These are phyloP conservation scores for Stenurella melanura DNA, from an alignment of 2,888 invertebrate species.

Conservation along the genomic window DNA sequence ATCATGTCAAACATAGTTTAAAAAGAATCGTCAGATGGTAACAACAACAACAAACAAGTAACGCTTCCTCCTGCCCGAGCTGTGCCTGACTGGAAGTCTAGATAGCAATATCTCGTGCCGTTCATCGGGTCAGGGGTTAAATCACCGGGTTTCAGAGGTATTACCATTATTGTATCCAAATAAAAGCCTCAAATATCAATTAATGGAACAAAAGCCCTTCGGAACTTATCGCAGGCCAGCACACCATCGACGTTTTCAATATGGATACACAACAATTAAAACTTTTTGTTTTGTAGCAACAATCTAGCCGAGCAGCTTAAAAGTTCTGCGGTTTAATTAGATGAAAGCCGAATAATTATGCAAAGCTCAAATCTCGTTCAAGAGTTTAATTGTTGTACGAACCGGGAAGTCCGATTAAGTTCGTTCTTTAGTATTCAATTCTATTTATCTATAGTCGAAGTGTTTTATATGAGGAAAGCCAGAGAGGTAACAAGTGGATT, in stretches of 20 bases:
- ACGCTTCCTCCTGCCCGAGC: not conserved
- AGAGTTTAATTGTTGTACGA: slow-evolving; percentile 24
- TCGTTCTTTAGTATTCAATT: not conserved
- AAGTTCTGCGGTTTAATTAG: slow-evolving; percentile 37
- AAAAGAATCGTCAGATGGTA: not conserved
- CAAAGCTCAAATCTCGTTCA: slow-evolving; percentile 26
- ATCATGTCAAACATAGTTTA: too few relatives aligned
- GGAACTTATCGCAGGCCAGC: slow-evolving; percentile 30
- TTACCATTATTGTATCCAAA: slow-evolving; percentile 34
- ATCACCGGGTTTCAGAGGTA: slow-evolving; percentile 23
- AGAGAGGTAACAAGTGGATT: too few relatives aligned
- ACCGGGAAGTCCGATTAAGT: not conserved
- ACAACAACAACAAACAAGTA: too few relatives aligned
- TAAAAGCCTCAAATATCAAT: slow-evolving; percentile 38
- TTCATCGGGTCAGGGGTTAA: slow-evolving; percentile 26
- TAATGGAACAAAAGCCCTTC: slow-evolving; percentile 38
- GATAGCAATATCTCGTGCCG: slow-evolving; percentile 9
- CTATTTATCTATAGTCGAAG: not conserved
- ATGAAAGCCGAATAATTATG: slow-evolving; percentile 35
- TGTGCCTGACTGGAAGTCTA: not conserved
- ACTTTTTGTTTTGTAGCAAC: slow-evolving; percentile 29
- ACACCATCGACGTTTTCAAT: slow-evolving; percentile 33
- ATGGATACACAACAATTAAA: slow-evolving; percentile 12
- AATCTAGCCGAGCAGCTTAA: slow-evolving; percentile 14
- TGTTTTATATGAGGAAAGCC: not conserved